phyloP scores from a whole-genome alignment of 2,797 vertebrate genomes.

The Anableps anableps region DNA sequence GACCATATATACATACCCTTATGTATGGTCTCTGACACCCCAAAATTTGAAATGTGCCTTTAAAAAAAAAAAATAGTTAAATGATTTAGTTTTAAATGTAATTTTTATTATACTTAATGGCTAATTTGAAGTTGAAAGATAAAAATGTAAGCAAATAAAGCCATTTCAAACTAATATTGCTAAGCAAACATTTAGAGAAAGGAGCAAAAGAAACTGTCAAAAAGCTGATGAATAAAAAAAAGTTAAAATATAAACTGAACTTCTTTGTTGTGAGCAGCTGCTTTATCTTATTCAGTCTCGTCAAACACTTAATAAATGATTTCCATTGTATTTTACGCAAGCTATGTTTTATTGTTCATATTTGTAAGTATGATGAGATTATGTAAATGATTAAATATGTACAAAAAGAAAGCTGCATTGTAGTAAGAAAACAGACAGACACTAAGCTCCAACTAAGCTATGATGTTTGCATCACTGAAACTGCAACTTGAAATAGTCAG shows the following conservation, averaged over 20 bases:
- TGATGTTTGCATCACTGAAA: not conserved
- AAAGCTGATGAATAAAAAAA: not conserved
- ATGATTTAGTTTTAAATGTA: not conserved
- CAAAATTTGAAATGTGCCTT: not conserved
- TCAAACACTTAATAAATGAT: not conserved
- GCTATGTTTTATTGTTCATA: not conserved
- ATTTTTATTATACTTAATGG: not conserved
- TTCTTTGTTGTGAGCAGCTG: not conserved
- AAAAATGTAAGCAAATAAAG: not conserved
- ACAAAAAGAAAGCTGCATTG: not conserved
- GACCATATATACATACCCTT: too few relatives aligned
- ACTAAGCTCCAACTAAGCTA: not conserved
- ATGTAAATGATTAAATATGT: not conserved
- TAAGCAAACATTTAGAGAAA: not conserved
- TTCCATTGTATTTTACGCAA: not conserved
- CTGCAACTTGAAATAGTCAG: not conserved
- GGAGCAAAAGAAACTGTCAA: not conserved
- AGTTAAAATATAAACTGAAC: not conserved
- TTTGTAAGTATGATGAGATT: not conserved
- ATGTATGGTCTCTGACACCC: not conserved
- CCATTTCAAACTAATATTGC: not conserved
- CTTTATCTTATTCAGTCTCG: not conserved
- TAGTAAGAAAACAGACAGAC: not conserved
- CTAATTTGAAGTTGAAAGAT: not conserved
- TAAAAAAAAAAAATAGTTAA: not conserved